Evolutionary conservation across 1,140 invertebrate species (phyloP).

Genomic region (Tetragonula clypearis): DNA sequence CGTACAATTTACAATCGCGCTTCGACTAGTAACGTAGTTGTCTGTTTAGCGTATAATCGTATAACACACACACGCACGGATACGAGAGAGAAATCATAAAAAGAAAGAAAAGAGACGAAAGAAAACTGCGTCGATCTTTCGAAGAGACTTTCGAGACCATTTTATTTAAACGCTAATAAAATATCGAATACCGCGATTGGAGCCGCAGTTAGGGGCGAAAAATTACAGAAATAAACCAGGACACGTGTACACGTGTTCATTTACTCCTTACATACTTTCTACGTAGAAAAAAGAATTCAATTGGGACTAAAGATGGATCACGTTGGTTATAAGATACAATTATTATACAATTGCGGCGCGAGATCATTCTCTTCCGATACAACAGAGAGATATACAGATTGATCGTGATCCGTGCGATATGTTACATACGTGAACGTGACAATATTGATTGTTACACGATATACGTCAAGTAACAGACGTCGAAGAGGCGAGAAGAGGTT

Average conservation of each 20-base stretch:
- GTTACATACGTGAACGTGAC: neutral
- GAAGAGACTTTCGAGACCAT: too few species aligned
- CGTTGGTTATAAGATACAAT: neutral
- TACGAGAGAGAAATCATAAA: neutral
- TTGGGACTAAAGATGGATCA: neutral
- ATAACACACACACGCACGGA: too few species aligned
- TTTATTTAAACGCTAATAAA: neutral
- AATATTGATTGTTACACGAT: neutral
- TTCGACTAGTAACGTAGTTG: neutral
- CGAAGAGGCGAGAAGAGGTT: constrained; percentile 52
- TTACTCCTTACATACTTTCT: neutral
- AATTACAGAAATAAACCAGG: neutral
- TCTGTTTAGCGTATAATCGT: neutral
- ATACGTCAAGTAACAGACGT: neutral
- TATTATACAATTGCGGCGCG: neutral
- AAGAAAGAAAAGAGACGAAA: neutral
- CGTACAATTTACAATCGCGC: neutral
- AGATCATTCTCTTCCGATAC: neutral
- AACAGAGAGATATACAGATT: neutral
- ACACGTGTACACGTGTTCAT: neutral
- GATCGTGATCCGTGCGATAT: neutral
- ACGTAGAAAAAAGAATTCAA: neutral
- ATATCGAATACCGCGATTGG: neutral
- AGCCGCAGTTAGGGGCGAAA: neutral
- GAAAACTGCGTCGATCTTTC: neutral